phyloP scores from a whole-genome alignment of 2,113 vertebrate genomes.

The Phaetusa simplex region DNA sequence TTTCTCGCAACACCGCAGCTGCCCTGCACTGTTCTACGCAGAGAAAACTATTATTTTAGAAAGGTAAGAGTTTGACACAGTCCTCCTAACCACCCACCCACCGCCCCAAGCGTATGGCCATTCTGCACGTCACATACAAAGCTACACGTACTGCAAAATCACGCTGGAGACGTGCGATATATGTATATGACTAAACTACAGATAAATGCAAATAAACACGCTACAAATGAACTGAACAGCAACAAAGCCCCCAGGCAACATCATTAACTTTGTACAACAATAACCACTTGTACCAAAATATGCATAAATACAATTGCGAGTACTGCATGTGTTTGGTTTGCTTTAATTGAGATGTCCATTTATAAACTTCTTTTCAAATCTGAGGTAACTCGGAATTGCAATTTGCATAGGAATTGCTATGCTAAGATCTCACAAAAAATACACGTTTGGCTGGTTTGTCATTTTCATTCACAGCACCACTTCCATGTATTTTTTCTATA shows the following conservation, averaged over 20 bases:
- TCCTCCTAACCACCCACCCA: not conserved
- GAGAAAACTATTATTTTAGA: not conserved
- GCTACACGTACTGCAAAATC: rapidly evolving
- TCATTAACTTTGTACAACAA: not conserved
- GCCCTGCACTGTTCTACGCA: rapidly evolving
- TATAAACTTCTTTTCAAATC: not conserved
- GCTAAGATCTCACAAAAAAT: not conserved
- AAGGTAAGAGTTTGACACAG: not conserved
- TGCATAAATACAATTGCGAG: not conserved
- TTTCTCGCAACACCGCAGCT: not conserved
- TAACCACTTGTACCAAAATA: not conserved
- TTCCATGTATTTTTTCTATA: not conserved
- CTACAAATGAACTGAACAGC: not conserved
- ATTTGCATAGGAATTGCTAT: not conserved
- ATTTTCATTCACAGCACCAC: not conserved
- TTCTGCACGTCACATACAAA: not conserved
- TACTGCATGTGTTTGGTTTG: not conserved
- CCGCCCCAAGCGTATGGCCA: not conserved
- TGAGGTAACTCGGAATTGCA: not conserved
- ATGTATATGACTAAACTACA: not conserved
- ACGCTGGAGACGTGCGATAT: not conserved
- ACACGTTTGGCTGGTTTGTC: not conserved
- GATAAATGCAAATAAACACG: not conserved
- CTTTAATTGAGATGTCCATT: not conserved
- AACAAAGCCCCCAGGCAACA: not conserved